phyloP scores from a whole-genome alignment of 35 echinoderm and acorn worm genomes.

The Ptychodera flava region DNA sequence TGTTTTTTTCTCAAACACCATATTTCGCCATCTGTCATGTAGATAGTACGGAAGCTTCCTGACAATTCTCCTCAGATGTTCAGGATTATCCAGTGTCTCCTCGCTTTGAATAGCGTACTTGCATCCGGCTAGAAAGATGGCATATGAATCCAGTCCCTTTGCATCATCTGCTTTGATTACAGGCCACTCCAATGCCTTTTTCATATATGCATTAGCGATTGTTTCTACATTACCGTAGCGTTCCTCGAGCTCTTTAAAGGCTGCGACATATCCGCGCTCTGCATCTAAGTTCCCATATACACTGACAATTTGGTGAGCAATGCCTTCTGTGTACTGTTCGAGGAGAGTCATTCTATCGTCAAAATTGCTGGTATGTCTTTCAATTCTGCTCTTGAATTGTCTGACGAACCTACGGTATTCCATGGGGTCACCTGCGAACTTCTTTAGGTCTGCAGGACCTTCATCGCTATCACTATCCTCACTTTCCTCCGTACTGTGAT shows the following conservation, averaged over 20 bases:
- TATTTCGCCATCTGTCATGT: slow-evolving; percentile 29
- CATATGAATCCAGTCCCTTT: slow-evolving; percentile 21
- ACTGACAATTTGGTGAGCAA: neutral
- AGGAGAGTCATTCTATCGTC: slow-evolving; percentile 21
- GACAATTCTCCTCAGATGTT: slow-evolving; percentile 20
- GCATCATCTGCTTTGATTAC: slow-evolving; percentile 3
- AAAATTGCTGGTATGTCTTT: neutral
- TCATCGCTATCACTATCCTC: too few species aligned
- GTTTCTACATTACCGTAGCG: neutral
- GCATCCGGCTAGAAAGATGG: neutral
- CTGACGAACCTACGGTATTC: slow-evolving; percentile 12
- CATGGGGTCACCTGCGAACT: slow-evolving; percentile 18
- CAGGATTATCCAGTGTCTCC: neutral
- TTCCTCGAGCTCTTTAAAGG: neutral
- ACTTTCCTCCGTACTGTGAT: too few species aligned
- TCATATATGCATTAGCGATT: slow-evolving; percentile 15
- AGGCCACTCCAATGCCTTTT: slow-evolving; percentile 12
- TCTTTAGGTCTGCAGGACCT: neutral
- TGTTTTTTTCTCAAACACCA: neutral
- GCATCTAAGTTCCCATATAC: neutral
- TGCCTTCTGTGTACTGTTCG: slow-evolving; percentile 16
- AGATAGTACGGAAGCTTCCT: slow-evolving; percentile 25
- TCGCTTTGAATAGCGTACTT: neutral
- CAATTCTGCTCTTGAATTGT: slow-evolving; percentile 28
- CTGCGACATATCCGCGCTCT: neutral